Base-by-base conservation (phyloP, 2,113 vertebrate species). In the Nansenia antarctica region DNA sequence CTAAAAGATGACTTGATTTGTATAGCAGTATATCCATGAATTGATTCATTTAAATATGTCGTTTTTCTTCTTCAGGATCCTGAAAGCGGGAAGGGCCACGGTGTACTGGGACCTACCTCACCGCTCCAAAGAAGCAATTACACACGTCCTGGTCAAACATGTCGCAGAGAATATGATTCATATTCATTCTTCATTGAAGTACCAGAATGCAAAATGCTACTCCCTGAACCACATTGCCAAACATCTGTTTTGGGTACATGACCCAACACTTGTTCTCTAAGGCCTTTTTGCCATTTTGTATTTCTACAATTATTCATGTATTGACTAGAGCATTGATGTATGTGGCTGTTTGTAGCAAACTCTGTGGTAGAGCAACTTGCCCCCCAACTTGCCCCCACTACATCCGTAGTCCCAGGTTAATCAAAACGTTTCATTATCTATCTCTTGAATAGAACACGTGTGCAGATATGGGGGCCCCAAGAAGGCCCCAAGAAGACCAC, bases 171-270 rank as follows among this genome's bases (percentile, higher is more conserved):
- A 83, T 62, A 84, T 78, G n/a, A n/a, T n/a, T n/a, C n/a, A n/a
- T n/a, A n/a, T n/a, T n/a, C n/a, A n/a, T n/a, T n/a, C n/a, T n/a
- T n/a, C n/a, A n/a, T n/a, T n/a, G n/a, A 34, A 71, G 69, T 65
- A 73, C 6, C 87, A 80, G 35, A 85, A 78, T 73, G 86, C 86
- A 71, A 91, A 18, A 0, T 94, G 79, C 78, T 94, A 93, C 85
- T 87, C 92, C 62, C 80, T 97, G 66, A 92, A 87, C 57, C 92
- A 95, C 81, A 80, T 99, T 58, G 93, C 92, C 63, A 87, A 89
- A 75, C 95, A 97, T 86, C 92, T 99, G 57, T 91, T 98, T 88
- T 92, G 94, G 93, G 97, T 98, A 92, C 93, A 88, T 22, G 35
- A 5, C 39, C 5, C 52, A 18, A 26, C 47, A 61, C 26, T 49